phyloP scores from a whole-genome alignment of 2,113 vertebrate species.

The Cebidichthys violaceus region DNA sequence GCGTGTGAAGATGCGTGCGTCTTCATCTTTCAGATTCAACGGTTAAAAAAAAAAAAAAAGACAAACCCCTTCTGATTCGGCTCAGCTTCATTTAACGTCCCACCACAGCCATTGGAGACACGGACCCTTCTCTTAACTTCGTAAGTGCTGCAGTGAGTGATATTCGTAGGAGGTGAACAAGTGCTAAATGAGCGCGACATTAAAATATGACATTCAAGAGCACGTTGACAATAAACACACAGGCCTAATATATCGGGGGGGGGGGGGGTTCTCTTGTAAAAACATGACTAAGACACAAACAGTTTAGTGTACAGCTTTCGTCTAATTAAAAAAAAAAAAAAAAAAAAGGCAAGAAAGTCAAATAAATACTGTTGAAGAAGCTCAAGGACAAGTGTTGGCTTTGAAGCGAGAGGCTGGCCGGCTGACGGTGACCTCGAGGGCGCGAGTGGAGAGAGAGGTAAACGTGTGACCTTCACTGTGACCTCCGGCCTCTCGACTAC shows the following conservation, averaged over 20 bases:
- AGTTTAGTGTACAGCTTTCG: constrained; percentile 62
- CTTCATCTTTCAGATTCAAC: constrained; percentile 47
- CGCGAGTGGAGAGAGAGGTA: constrained; percentile 39
- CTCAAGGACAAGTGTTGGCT: constrained; percentile 45
- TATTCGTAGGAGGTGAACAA: constrained; percentile 63
- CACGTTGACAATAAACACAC: constrained; percentile 71
- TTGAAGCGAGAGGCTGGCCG: constrained; percentile 32
- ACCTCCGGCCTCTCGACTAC: constrained; percentile 10
- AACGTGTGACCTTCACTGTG: too few relatives aligned
- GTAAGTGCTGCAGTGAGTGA: constrained; percentile 57
- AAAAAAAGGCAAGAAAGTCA: constrained; percentile 66
- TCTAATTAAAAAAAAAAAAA: constrained; percentile 7
- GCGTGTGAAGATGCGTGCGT: constrained; percentile 28
- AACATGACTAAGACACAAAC: constrained; percentile 66
- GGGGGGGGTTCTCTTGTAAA: constrained; percentile 60
- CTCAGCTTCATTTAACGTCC: constrained; percentile 50
- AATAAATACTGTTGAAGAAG: constrained; percentile 67
- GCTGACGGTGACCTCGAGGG: constrained; percentile 44
- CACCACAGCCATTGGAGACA: constrained; percentile 22
- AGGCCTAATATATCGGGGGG: constrained; percentile 53
- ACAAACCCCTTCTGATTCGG: constrained; percentile 46
- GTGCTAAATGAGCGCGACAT: constrained; percentile 61
- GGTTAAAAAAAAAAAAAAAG: constrained; percentile 52
- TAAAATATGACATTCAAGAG: constrained; percentile 72
- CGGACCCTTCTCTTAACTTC: constrained; percentile 31